phyloP scores from a whole-genome alignment of 2,797 vertebrate species.

The Scolopax bukidnonensis region DNA sequence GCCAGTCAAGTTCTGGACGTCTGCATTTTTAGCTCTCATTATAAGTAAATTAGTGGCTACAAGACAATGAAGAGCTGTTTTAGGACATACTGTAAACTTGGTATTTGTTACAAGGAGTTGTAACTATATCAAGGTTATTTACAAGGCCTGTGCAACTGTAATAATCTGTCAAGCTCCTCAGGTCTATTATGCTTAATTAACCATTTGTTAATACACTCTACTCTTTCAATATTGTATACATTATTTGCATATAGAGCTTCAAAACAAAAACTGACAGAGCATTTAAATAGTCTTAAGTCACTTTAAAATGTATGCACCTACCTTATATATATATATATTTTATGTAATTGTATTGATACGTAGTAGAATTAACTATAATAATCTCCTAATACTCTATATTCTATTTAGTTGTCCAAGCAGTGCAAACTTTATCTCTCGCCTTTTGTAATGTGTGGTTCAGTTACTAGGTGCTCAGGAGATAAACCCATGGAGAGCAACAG shows the following conservation, averaged over 20 bases:
- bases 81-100: not conserved
- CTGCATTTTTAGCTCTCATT: not conserved
- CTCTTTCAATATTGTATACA: not conserved
- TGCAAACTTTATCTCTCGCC: not conserved
- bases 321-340: not conserved
- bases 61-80: not conserved
- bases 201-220: not conserved
- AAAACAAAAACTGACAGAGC: not conserved
- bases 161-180: not conserved
- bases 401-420: not conserved
- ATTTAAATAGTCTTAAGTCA: not conserved
- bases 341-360: not conserved
- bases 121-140: not conserved
- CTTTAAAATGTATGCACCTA: not conserved
- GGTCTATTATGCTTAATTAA: not conserved
- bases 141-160: not conserved
- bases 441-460: not conserved
- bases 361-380: not conserved
- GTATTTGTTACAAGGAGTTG: not conserved
- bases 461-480: not conserved
- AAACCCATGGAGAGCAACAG: not conserved
- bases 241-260: not conserved
- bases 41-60: not conserved
- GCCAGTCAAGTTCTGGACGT: not conserved
- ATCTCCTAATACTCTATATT: not conserved